Conservation (phyloP, 2,797 vertebrate species). For the Geotrypetes seraphini region DNA sequence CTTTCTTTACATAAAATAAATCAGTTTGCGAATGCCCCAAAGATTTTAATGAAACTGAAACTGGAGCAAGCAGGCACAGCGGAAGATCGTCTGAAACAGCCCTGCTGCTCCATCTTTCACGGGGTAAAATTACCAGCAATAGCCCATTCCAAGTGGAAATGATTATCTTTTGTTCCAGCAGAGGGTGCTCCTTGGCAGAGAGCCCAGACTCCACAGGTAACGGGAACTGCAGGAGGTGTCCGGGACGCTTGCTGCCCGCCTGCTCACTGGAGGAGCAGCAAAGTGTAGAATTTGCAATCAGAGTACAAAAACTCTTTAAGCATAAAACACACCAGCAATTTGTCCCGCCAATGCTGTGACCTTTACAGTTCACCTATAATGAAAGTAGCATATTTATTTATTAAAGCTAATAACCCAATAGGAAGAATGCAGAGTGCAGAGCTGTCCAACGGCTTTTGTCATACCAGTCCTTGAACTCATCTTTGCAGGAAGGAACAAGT, state of each 20-base stretch:
- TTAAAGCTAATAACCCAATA: constrained; percentile 32
- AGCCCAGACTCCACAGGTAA: constrained; percentile 38
- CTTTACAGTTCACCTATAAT: constrained; percentile 23
- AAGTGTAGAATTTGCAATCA: not conserved
- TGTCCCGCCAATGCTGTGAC: constrained; percentile 21
- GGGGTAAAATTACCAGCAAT: constrained; percentile 19
- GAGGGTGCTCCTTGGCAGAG: constrained; percentile 38
- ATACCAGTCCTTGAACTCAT: constrained; percentile 39
- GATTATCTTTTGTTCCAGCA: constrained; percentile 40
- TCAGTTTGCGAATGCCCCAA: no score
- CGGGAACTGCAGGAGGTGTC: no score
- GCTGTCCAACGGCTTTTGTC: constrained; percentile 27
- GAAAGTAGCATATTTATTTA: constrained; percentile 29
- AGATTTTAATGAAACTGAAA: no score
- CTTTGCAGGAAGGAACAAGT: constrained; percentile 31
- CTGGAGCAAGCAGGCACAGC: no score
- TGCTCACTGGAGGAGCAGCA: no score
- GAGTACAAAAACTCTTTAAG: constrained; percentile 5
- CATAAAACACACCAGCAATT: constrained; percentile 10
- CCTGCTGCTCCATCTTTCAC: not conserved
- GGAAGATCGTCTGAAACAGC: not conserved
- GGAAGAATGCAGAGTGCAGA: constrained; percentile 10
- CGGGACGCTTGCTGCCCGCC: constrained; percentile 8
- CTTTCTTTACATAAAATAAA: no score
- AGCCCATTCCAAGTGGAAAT: constrained; percentile 29